phyloP scores from a whole-genome alignment of 2,797 vertebrate genomes.

The Mormyrops attenuatus region DNA sequence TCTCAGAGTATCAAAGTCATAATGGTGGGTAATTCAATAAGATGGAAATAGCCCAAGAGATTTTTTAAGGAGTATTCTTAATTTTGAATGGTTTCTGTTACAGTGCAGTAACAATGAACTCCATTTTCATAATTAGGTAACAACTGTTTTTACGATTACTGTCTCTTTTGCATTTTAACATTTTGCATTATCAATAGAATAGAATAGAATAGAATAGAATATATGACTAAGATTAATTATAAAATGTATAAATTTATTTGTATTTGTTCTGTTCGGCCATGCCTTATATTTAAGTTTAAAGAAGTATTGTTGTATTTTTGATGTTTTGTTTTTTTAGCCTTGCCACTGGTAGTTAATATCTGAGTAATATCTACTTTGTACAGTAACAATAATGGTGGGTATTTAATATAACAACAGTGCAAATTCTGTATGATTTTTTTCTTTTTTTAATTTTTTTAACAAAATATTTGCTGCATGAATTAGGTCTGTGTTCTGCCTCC shows the following conservation, averaged over 20 bases:
- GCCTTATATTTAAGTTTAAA: neutral
- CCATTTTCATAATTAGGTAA: neutral
- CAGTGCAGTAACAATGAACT: neutral
- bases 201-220: neutral
- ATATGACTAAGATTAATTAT: neutral
- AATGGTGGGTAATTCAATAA: neutral
- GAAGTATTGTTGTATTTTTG: neutral
- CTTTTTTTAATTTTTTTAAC: neutral
- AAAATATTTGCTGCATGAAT: neutral
- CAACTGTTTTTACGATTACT: neutral
- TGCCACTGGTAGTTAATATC: neutral
- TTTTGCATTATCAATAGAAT: neutral
- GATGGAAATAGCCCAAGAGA: neutral
- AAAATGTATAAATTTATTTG: no score
- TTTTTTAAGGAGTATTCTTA: neutral
- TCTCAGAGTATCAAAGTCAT: neutral
- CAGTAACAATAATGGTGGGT: neutral
- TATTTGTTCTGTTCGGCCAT: neutral
- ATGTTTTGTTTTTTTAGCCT: neutral
- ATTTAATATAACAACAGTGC: neutral
- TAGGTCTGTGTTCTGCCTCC: neutral
- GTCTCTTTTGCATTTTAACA: neutral
- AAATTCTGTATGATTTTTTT: neutral
- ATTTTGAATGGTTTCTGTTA: neutral
- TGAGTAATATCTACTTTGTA: neutral